Evolutionary conservation across 2,888 invertebrate genomes (phyloP).

Genomic region (Mycogona germanica): DNA sequence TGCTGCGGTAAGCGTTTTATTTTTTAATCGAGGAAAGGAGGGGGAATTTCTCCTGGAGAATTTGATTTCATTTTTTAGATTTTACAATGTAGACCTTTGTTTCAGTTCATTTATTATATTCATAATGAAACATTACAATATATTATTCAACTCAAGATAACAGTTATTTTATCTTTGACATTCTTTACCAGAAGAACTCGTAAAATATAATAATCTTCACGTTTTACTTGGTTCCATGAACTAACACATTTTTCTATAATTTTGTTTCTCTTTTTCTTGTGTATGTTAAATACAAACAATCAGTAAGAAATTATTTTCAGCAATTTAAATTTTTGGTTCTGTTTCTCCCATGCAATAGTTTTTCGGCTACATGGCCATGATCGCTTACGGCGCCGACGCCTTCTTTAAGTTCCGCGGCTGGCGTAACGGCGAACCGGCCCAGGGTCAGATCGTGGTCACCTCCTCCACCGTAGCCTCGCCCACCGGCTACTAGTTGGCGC

Average conservation of each 20-base stretch:
- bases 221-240: too few species aligned
- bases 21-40: neutral
- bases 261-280: neutral
- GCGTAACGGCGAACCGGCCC: constrained; percentile 40
- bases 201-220: too few species aligned
- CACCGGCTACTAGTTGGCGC: constrained; percentile 17
- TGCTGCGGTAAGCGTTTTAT: constrained; percentile 51
- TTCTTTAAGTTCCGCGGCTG: constrained; percentile 60
- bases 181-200: neutral
- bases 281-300: neutral
- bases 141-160: too few species aligned
- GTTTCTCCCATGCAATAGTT: constrained; percentile 57
- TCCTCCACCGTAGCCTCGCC: constrained; percentile 14
- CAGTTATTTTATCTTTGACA: neutral
- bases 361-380: constrained; percentile 72
- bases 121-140: too few species aligned
- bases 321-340: constrained; percentile 4
- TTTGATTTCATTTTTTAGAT: too few species aligned
- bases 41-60: neutral
- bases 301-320: neutral
- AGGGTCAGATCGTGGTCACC: constrained; percentile 19
- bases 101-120: too few species aligned
- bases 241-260: neutral
- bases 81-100: too few species aligned
- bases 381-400: constrained; percentile 63